Evolutionary conservation across 37 sponge, comb jelly and placozoan species (phyloP), one percentile per base, ranked within the genome.

Genomic region (Lycopodina hypogea): DNA sequence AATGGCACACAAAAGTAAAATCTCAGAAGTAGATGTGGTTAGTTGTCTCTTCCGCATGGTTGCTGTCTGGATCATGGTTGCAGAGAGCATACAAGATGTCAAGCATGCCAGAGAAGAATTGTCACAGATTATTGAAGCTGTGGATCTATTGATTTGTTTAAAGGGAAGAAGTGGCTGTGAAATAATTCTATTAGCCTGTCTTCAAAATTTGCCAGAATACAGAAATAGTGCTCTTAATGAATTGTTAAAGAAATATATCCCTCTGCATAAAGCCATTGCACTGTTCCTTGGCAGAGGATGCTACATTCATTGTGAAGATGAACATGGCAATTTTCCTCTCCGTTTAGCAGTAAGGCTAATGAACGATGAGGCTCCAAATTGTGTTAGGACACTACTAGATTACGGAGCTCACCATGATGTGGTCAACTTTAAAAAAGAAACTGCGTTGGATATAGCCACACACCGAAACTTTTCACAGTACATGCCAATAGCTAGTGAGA

Each of bases 1-100:
- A 7, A 72, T 86, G 76, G 86, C 88, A 24, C 77, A 85, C 45
- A 82, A 95, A 68, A 85, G 79, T 68, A 86, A 92, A 64, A 88
- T 87, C 11, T 84, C 89, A 17, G 85, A 92, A 42, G 48, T 77
- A 8, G 85, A 75, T 1, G 84, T 92, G 15, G 62, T 83, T 18
- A 76, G 76, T 48, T 86, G 86, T 64, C 73, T 92, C 0, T 72
- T 64, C 39, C 80, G 81, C 8, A 77, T 92, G 85, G 35, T 92
- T 0, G 88, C 74, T 0, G 81, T 76, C n/a, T 92, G 92, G 92
- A 56, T 87, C 19, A 75, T 77, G 41, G 71, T 81, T 1, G 24
- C 50, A 0, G 78, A 87, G 37, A n/a, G 18, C 55, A 79, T 83
- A 29, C 22, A 80, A 38, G 85, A 77, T 29, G 18, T n/a, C 0